Conservation (phyloP, 1,140 invertebrate genomes). For the Episyrphus balteatus region DNA sequence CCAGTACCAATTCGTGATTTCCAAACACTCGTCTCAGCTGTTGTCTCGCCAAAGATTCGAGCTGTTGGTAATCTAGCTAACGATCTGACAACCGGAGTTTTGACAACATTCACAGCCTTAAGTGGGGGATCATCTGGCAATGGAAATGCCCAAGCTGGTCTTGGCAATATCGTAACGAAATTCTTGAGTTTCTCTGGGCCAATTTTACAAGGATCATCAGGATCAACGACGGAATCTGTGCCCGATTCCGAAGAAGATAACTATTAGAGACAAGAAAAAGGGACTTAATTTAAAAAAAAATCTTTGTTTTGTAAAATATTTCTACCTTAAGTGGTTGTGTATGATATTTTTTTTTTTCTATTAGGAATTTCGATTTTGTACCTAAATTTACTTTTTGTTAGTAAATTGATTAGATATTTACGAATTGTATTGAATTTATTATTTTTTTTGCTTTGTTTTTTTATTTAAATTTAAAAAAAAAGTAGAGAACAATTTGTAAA, state of each 20-base stretch:
- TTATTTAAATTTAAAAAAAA: too few relatives aligned
- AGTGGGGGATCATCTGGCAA: slow-evolving; percentile 31
- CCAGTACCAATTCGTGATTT: slow-evolving; percentile 40
- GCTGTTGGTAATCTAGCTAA: slow-evolving; percentile 45
- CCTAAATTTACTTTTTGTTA: too few relatives aligned
- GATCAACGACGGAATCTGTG: slow-evolving; percentile 17
- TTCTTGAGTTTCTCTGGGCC: slow-evolving; percentile 34
- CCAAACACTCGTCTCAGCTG: slow-evolving; percentile 36
- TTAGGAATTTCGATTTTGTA: too few relatives aligned
- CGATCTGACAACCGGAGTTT: slow-evolving; percentile 42
- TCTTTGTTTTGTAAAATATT: too few relatives aligned
- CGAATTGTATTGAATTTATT: too few relatives aligned
- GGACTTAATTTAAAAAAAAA: too few relatives aligned
- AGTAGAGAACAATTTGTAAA: too few relatives aligned
- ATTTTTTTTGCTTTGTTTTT: too few relatives aligned
- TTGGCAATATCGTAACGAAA: slow-evolving; percentile 34
- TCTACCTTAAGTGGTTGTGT: too few relatives aligned
- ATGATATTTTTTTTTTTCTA: too few relatives aligned
- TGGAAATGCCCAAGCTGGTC: slow-evolving; percentile 29
- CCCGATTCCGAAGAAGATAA: slow-evolving; percentile 32
- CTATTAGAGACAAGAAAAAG: slow-evolving; percentile 9
- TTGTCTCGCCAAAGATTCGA: slow-evolving; percentile 49
- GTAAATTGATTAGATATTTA: too few relatives aligned
- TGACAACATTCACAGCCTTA: slow-evolving; percentile 36
- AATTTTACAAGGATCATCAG: slow-evolving; percentile 31